Conservation (phyloP, 2,113 vertebrate species). For the Peromyscus californicus region DNA sequence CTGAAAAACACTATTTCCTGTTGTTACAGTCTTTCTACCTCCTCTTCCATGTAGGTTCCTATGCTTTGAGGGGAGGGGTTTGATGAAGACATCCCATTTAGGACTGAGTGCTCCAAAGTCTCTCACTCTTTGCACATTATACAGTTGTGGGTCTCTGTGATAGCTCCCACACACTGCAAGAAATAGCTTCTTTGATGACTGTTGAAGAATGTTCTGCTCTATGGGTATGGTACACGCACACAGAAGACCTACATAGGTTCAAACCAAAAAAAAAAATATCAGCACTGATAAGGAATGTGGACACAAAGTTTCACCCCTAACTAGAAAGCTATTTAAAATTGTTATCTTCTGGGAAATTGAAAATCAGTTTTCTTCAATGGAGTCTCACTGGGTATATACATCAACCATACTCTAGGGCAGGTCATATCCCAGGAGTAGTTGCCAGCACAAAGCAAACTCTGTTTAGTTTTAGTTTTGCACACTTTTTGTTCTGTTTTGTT, state of each 20-base stretch:
- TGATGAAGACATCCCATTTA: background rate
- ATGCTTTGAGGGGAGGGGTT: background rate
- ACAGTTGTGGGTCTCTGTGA: background rate
- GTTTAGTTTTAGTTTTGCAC: background rate
- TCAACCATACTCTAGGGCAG: background rate
- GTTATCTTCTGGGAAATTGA: background rate
- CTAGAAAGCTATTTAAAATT: background rate
- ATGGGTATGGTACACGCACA: background rate
- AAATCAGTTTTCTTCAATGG: background rate
- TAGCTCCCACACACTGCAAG: background rate
- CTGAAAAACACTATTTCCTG: background rate
- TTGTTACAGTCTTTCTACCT: background rate
- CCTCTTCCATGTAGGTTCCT: background rate
- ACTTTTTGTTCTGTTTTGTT: background rate
- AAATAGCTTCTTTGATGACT: background rate
- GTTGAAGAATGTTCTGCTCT: background rate
- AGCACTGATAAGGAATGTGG: background rate
- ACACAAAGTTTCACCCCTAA: background rate
- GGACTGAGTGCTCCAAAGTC: background rate
- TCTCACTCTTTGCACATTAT: background rate
- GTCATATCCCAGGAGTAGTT: background rate
- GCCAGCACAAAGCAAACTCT: background rate
- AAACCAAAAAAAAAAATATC: background rate
- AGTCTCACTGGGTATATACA: background rate
- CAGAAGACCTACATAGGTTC: background rate